Conservation (phyloP, 2,113 vertebrate species). For the Grus americana region DNA sequence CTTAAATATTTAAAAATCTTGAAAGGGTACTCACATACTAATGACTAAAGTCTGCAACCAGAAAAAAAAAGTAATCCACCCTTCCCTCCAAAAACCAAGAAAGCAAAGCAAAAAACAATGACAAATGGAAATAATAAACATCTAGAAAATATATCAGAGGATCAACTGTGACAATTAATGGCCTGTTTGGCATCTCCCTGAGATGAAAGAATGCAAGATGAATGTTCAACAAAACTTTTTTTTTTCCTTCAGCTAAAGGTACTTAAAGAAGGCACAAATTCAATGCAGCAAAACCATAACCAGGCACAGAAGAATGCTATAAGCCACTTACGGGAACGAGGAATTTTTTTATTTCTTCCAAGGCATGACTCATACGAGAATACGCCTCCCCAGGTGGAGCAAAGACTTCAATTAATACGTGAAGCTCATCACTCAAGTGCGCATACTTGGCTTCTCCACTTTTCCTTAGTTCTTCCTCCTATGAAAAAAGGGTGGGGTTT, state of each 20-base stretch:
- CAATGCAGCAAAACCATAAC: background rate
- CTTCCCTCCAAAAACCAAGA: background rate
- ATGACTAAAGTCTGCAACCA: background rate
- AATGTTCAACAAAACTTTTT: background rate
- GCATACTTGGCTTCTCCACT: slow-evolving; percentile 95
- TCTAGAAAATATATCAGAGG: background rate
- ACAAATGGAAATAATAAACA: background rate
- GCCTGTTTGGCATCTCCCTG: background rate
- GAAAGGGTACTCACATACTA: background rate
- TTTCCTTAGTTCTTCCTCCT: slow-evolving; percentile 98
- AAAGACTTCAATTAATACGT: slow-evolving; percentile 99
- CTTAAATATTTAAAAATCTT: background rate
- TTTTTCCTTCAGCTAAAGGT: background rate
- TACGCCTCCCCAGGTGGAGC: slow-evolving; percentile 98
- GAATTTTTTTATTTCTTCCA: slow-evolving; percentile 99
- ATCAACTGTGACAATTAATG: background rate
- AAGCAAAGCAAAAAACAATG: background rate
- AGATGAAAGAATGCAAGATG: background rate
- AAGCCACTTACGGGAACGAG: slow-evolving; percentile 93
- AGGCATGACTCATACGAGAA: slow-evolving; percentile 98
- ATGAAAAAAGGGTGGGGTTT: background rate
- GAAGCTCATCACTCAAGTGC: slow-evolving; percentile 96
- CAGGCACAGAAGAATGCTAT: slow-evolving; percentile 2
- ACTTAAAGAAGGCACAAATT: background rate
- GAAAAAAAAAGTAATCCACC: background rate